Conservation (phyloP, 2,888 invertebrate species). For the Apamea sordens region DNA sequence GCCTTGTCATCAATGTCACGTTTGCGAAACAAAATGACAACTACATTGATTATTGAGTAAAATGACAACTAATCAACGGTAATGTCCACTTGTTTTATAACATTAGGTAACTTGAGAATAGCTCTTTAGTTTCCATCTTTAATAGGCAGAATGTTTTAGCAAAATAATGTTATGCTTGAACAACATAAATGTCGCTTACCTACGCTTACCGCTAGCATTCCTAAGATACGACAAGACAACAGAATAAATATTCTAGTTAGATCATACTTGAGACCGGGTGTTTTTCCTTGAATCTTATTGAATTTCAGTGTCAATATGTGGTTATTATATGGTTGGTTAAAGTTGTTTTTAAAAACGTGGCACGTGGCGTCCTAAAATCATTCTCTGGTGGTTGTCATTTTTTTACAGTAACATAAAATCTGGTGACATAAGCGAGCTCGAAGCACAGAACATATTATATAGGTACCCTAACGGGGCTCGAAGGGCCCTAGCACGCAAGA, state of each 20-base stretch:
- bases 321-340: neutral
- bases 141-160: slow-evolving; percentile 12
- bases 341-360: neutral
- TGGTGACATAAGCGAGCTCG: neutral
- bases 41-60: no score
- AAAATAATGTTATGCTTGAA: slow-evolving; percentile 29
- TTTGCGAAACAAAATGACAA: slow-evolving; percentile 34
- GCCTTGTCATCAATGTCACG: slow-evolving; percentile 54
- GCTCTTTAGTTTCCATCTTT: neutral
- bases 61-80: slow-evolving; percentile 12
- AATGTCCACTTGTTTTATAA: slow-evolving; percentile 9
- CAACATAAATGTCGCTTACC: slow-evolving; percentile 25
- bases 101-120: slow-evolving; percentile 25
- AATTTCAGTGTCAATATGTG: neutral
- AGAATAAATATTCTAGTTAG: slow-evolving; percentile 27
- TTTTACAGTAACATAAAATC: neutral
- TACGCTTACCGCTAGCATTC: slow-evolving; percentile 35
- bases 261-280: slow-evolving; percentile 9
- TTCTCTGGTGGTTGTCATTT: neutral
- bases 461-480: no score
- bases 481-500: neutral
- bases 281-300: slow-evolving; percentile 13
- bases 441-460: no score
- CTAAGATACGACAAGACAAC: slow-evolving; percentile 6
- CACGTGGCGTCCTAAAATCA: neutral